Percentiles rank a stretch among this genome's conserved stretches.
Evolutionary conservation across 2,888 invertebrate species (phyloP).

Genomic region (Phytoseiulus persimilis): DNA sequence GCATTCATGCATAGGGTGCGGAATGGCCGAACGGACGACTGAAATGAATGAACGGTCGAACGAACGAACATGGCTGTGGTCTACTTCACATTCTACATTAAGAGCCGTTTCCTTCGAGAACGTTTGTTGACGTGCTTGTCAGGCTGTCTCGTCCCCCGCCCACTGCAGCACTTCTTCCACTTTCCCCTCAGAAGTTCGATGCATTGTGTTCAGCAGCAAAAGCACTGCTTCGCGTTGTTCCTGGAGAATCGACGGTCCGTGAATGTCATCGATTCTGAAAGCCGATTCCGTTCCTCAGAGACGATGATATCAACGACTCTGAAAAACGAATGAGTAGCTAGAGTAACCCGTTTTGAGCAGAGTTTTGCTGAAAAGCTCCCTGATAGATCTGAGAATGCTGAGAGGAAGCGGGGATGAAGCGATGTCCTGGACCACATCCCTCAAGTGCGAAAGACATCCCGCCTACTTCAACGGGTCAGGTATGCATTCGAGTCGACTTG

Average conservation of each 20-base stretch:
- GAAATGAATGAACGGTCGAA: neutral
- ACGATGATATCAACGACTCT: too few relatives aligned
- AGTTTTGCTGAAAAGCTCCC: too few relatives aligned
- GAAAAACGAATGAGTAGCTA: too few relatives aligned
- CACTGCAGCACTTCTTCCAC: neutral
- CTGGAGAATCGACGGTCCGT: neutral
- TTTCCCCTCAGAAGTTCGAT: neutral
- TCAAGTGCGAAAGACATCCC: neutral
- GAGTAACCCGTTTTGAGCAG: too few relatives aligned
- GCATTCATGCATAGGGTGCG: conserved; percentile 5
- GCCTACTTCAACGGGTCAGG: neutral
- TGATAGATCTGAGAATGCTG: too few relatives aligned
- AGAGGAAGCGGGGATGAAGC: too few relatives aligned
- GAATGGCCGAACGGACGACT: neutral
- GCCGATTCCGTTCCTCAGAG: too few relatives aligned
- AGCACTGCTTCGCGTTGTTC: neutral
- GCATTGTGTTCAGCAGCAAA: neutral
- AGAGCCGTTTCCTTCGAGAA: neutral
- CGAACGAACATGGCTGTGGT: conserved; percentile 5
- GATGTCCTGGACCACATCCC: neutral
- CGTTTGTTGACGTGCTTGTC: neutral
- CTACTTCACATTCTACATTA: conserved; percentile 5
- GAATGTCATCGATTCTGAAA: neutral
- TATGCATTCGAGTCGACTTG: neutral
- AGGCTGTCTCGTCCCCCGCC: neutral